Evolutionary conservation across 2,888 invertebrate genomes (phyloP).

Genomic region (Heliconius erato): DNA sequence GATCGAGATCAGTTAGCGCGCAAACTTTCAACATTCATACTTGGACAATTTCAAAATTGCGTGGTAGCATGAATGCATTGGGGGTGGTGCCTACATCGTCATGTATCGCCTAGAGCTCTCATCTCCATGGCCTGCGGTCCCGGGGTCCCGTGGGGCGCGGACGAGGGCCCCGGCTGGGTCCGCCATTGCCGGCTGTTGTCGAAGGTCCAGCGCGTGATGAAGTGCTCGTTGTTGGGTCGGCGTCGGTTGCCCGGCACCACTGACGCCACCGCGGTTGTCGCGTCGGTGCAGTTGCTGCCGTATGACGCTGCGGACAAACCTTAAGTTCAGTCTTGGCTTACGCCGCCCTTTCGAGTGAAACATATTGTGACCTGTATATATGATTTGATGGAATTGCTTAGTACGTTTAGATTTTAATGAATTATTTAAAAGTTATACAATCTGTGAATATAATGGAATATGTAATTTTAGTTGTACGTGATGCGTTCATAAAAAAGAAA

Average conservation of each 20-base stretch:
- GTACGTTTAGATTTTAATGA: too few relatives aligned
- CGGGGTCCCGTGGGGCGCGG: not conserved
- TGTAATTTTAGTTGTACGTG: not conserved
- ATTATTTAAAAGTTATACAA: too few relatives aligned
- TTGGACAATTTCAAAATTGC: not conserved
- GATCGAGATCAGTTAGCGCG: not conserved
- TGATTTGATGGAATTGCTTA: too few relatives aligned
- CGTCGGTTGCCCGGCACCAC: constrained; percentile 47
- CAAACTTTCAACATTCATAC: not conserved
- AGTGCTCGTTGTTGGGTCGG: constrained; percentile 53
- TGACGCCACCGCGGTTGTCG: constrained; percentile 36
- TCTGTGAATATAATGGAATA: too few relatives aligned
- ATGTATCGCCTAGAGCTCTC: not conserved
- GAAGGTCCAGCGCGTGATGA: constrained; percentile 67
- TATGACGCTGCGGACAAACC: constrained; percentile 58
- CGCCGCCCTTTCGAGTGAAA: not conserved
- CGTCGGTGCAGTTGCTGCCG: constrained; percentile 63
- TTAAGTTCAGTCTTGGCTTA: constrained; percentile 36
- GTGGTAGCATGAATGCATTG: not conserved
- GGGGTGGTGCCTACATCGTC: not conserved
- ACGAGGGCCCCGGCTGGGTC: constrained; percentile 22
- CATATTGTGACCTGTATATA: too few relatives aligned
- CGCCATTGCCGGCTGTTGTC: constrained; percentile 62
- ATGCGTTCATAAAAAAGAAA: not conserved
- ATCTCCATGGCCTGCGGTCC: constrained; percentile 44